A percentile compares a stretch with the other conserved stretches of the same genome.
phyloP scores from a whole-genome alignment of 2,888 invertebrate species.

The Parnassius mnemosyne region DNA sequence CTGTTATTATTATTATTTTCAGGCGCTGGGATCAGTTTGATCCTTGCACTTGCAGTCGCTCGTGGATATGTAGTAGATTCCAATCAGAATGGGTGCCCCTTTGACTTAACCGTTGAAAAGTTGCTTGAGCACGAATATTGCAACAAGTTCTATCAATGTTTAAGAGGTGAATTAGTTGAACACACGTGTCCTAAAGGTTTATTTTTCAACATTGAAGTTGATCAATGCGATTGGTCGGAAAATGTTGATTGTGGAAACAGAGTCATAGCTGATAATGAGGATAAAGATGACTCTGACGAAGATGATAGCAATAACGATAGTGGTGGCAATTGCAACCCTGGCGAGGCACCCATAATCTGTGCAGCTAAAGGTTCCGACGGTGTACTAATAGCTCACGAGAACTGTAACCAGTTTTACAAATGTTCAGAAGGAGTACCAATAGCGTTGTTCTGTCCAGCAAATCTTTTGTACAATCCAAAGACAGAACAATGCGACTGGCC shows the following conservation, averaged over 20 bases:
- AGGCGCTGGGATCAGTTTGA: conserved; percentile 48
- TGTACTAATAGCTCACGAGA: conserved; percentile 41
- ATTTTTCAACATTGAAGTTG: conserved; percentile 32
- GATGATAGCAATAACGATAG: conserved; percentile 19
- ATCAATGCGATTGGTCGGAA: conserved; percentile 38
- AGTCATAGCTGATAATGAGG: conserved; percentile 25
- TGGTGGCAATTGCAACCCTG: conserved; percentile 32
- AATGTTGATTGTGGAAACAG: conserved; percentile 36
- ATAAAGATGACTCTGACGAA: conserved; percentile 18
- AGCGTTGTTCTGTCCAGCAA: conserved; percentile 35
- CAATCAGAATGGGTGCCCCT: conserved; percentile 37
- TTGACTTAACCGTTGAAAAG: conserved; percentile 34
- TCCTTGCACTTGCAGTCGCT: conserved; percentile 51
- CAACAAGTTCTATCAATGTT: conserved; percentile 43
- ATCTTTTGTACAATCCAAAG: conserved; percentile 41
- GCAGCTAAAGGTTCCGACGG: conserved; percentile 40
- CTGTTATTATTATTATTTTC: conserved; percentile 33
- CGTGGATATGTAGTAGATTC: conserved; percentile 38
- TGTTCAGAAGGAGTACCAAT: conserved; percentile 42
- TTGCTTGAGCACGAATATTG: conserved; percentile 43
- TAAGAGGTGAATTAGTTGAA: conserved; percentile 39
- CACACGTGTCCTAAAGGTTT: conserved; percentile 34
- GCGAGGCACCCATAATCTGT: conserved; percentile 42
- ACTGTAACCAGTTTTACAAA: conserved; percentile 46
- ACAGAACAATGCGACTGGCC: conserved; percentile 48